Base-by-base conservation (phyloP, 2,888 invertebrate species). In the Falcaria lacertinaria region DNA sequence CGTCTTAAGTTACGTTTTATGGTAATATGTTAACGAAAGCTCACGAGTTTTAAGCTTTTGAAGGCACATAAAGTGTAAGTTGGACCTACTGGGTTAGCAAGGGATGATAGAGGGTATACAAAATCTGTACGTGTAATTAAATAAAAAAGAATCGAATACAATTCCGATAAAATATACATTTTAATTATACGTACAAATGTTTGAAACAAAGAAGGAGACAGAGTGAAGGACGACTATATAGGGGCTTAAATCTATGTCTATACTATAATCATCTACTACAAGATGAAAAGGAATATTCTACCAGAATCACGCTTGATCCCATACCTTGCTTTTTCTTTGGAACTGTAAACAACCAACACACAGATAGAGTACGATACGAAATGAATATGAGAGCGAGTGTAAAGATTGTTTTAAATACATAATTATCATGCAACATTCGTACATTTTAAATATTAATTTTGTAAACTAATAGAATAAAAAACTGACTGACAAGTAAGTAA, bases 281-380 rank as follows among this genome's bases (percentile, higher is more conserved):
- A 84, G 81, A 85, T 88, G 85, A 84, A 86, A 86, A 85, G 85
- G 81, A 82, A 87, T 88, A 87, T 82, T 88, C 89, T 89, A 90
- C 89, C 89, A 89, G 88, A 83, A 80, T 83, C 87, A 84, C 86
- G 84, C 73, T 85, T 87, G 86, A 85, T 88, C 87, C 88, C 88
- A 89, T 90, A 90, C 90, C 90, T 90, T 90, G 92, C 90, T 92
- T 93, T 93, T 93, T 94, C 93, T 93, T 93, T 93, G 94, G 92
- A 92, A 93, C 94, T 94, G 93, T 93, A 94, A 93, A 92, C 93
- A 93, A 91, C 90, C 91, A 91, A 91, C 83, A 89, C 78, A 87
- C 74, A 88, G 80, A 83, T 86, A 85, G 75, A 88, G 85, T 86
- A 87, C 83, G 82, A 79, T 80, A 79, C 72, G 64, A 65, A 70